A percentile compares a stretch with the other conserved stretches of the same genome.
Evolutionary conservation across 2,113 vertebrate species (phyloP).

Genomic region (Fukomys damarensis): DNA sequence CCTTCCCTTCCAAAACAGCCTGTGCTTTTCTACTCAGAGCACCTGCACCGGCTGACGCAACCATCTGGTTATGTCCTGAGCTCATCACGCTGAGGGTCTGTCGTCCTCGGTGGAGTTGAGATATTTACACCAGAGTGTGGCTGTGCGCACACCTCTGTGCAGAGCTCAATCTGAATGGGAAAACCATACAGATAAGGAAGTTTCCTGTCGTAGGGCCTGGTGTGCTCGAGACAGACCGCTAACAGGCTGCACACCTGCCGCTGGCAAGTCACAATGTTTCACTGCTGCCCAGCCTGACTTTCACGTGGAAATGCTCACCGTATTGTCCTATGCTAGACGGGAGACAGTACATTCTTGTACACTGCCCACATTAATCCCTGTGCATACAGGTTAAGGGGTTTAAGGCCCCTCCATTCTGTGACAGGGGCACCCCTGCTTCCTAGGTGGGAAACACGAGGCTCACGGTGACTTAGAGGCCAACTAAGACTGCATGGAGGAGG

Average conservation of each 20-base stretch:
- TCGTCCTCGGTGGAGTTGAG: not conserved
- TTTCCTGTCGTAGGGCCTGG: rapidly evolving
- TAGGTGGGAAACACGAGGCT: not conserved
- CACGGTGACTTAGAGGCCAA: rapidly evolving
- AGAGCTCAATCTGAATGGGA: not conserved
- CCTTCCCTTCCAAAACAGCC: not conserved
- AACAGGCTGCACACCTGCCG: not conserved
- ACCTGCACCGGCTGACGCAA: rapidly evolving
- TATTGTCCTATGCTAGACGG: not conserved
- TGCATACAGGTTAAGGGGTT: not conserved
- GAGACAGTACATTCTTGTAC: not conserved
- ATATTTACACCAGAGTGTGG: not conserved
- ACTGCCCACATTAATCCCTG: not conserved
- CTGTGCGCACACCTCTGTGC: too few species aligned
- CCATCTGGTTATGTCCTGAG: rapidly evolving
- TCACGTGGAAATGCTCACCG: not conserved
- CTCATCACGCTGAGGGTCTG: not conserved
- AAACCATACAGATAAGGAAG: rapidly evolving
- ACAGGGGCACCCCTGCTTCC: not conserved
- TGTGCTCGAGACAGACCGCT: not conserved
- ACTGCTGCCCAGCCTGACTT: not conserved
- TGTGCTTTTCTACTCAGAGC: not conserved
- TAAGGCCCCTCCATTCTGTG: not conserved
- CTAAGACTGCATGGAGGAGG: rapidly evolving
- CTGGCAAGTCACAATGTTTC: not conserved